Evolutionary conservation across 2,888 invertebrate species (phyloP), one percentile per base, ranked within the genome.

Genomic region (Hyposoter dolosus): DNA sequence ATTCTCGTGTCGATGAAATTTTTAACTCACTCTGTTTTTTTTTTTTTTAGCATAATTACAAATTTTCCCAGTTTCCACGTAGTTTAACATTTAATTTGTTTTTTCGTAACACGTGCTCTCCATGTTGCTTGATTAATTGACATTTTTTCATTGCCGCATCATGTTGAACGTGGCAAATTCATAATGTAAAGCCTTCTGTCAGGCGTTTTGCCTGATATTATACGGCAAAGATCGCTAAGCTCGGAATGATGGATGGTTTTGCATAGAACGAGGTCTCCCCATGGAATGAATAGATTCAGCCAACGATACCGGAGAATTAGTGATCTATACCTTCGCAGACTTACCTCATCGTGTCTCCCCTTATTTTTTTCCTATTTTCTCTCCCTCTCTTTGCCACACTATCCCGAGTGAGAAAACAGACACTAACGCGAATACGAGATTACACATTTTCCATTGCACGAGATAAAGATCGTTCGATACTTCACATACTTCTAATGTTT

Each of bases 391-490:
- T 45, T 43, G 28, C 32, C 5, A 9, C 43, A 3, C 43, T 43
- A 0, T 19, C 28, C 28, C 32, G 83, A 83, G 81, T 63, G 83
- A 83, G 77, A 78, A 75, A 83, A 78, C 53, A 65, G 45, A 45
- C 68, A 23, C 60, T 68, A 71, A 40, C 77, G 83, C 63, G 83
- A 83, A 83, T 86, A 86, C 77, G 83, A 83, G 82, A 80, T 74
- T 82, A 78, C 74, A 82, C 69, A 60, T 60, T 78, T 63, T 81
- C 53, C 80, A 35, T 68, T 32, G 75, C 45, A 40, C 28, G 56
- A 53, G 86, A 86, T 86, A 81, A 81, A 66, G 81, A 86, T 86
- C 86, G 81, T 86, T 74, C 74, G 83, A 82, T 86, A 86, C 71
- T 78, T 78, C 69, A 68, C 81, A 78, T 82, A 82, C 68, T 81